Base-by-base conservation (phyloP, 1,140 invertebrate species). In the Penaeus chinensis region DNA sequence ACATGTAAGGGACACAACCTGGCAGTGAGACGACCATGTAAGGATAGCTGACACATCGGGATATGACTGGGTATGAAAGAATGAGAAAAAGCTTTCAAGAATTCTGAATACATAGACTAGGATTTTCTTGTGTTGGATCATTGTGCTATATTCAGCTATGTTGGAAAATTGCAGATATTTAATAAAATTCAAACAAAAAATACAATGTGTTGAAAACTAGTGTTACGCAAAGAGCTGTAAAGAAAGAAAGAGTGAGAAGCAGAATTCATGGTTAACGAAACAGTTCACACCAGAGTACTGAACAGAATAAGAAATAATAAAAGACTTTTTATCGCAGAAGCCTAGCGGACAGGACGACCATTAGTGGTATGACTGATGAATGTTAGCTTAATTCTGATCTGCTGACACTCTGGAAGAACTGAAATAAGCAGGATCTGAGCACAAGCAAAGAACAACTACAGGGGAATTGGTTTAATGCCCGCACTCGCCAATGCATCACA, bases 111-210 rank as follows among this genome's bases (percentile, higher is more conserved):
- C 81, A 82, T 82, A 82, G 81, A 82, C 24, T 82, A 62, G 81
- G 63, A 82, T 82, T 66, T 66, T 82, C 81, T 42, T 82, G 81
- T 82, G 62, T 65, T 82, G 81, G 81, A 66, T 82, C 65, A 42
- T 82, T 82, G 81, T 82, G 81, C 81, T 82, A 82, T 82, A 82
- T 82, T 82, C 65, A 66, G 81, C 81, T 82, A 82, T 82, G 81
- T 82, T 82, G 81, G 81, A 82, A 82, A 82, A 82, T 82, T 69
- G 81, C 81, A 82, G 65, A 82, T 82, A 82, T 82, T 82, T 66
- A 82, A 82, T 82, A 82, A 82, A 82, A 82, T 82, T 66, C 47
- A 65, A 82, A 82, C 62, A 66, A 65, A 82, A 82, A 80, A 82
- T 66, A 54, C 54, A 65, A 82, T 65, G 81, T 82, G 81, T 82